These are phyloP conservation scores for Riptortus pedestris DNA, from an alignment of 1,140 invertebrate species.

Conservation along the genomic window DNA sequence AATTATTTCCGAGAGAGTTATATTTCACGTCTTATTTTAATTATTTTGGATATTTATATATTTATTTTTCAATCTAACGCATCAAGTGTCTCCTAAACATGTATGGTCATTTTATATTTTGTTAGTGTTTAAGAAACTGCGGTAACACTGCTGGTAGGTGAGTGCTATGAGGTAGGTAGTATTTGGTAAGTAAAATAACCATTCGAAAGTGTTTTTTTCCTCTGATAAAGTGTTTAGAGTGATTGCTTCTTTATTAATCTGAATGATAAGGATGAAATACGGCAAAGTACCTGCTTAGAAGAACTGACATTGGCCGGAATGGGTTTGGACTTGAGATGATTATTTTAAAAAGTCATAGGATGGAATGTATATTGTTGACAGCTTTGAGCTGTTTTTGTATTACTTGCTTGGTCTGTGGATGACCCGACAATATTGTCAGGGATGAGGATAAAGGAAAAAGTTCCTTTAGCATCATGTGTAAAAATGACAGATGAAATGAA, in stretches of 20 bases:
- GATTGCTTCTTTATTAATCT: background rate
- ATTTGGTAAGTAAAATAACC: background rate
- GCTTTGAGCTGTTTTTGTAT: background rate
- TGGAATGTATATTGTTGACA: background rate
- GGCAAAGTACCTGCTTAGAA: background rate
- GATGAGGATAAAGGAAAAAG: constrained; percentile 15
- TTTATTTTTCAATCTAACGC: no score
- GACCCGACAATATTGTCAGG: background rate
- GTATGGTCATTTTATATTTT: background rate
- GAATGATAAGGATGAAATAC: background rate
- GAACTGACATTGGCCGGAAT: background rate
- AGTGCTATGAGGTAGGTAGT: background rate
- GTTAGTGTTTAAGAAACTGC: background rate
- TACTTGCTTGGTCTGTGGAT: background rate
- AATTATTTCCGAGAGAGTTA: no score
- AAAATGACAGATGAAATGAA: constrained; percentile 36
- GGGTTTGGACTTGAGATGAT: background rate
- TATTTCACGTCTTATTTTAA: no score
- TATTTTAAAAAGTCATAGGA: background rate
- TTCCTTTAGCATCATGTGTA: constrained; percentile 29
- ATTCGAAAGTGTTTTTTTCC: background rate
- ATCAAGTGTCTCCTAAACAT: no score
- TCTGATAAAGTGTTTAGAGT: background rate
- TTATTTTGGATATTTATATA: no score
- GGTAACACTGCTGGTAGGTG: background rate